phyloP scores from a whole-genome alignment of 1,140 invertebrate genomes.

The Drosophila insularis region DNA sequence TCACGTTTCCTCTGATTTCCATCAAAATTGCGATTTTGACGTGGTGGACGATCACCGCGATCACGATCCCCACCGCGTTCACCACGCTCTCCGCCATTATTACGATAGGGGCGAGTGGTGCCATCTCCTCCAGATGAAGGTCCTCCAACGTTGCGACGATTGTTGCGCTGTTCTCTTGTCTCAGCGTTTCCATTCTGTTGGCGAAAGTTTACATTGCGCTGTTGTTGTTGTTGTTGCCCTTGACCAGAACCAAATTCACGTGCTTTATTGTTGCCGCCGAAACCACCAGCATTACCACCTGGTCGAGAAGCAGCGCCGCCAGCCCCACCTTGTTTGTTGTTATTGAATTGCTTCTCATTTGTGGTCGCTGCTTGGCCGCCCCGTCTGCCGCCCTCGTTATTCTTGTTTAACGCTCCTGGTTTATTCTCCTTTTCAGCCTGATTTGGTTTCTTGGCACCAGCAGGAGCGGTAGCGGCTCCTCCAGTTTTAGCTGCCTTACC shows the following conservation, averaged over 20 bases:
- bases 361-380: conserved; percentile 30
- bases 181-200: conserved; percentile 83
- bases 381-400: conserved; percentile 51
- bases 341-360: conserved; percentile 46
- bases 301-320: conserved; percentile 44
- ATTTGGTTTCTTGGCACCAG: conserved; percentile 66
- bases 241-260: conserved; percentile 75
- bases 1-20: conserved; percentile 90
- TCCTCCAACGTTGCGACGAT: conserved; percentile 85
- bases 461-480: conserved; percentile 11
- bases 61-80: conserved; percentile 39
- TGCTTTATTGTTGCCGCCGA: conserved; percentile 50
- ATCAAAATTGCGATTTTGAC: conserved; percentile 85
- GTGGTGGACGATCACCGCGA: conserved; percentile 75
- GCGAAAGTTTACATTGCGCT: conserved; percentile 79
- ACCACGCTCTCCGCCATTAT: conserved; percentile 28
- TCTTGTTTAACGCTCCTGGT: conserved; percentile 83
- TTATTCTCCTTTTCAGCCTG: conserved; percentile 94
- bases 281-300: conserved; percentile 49
- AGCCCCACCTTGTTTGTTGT: conserved; percentile 70
- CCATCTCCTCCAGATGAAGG: conserved; percentile 83
- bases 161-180: conserved; percentile 88
- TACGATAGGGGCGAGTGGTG: conserved; percentile 82
- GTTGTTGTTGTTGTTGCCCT: conserved; percentile 58
- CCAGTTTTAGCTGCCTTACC: conserved; percentile 51